Percentiles rank a stretch among this genome's conserved stretches.
phyloP scores from a whole-genome alignment of 2,888 invertebrate genomes.

The Myathropa florea region DNA sequence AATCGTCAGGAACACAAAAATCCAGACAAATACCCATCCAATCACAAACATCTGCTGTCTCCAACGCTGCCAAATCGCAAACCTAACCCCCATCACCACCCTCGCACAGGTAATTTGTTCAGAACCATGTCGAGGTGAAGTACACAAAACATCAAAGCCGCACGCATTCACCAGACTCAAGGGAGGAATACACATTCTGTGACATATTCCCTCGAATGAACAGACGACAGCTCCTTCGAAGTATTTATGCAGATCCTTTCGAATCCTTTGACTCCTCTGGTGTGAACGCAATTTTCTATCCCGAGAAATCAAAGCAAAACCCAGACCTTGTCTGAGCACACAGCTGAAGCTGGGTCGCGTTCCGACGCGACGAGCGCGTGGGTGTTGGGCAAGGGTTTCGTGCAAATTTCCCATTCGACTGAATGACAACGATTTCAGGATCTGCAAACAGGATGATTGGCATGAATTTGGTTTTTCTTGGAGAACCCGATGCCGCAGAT shows the following conservation, averaged over 20 bases:
- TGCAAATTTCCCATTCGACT: slow-evolving; percentile 27
- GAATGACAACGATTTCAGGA: slow-evolving; percentile 26
- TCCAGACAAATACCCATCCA: background rate
- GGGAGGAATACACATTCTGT: background rate
- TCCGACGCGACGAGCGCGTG: background rate
- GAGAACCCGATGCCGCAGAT: background rate
- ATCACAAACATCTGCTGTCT: background rate
- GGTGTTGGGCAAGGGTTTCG: background rate
- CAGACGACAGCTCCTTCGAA: background rate
- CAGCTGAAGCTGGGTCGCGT: background rate
- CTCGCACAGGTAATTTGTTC: background rate
- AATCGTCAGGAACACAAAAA: background rate
- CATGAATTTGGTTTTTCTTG: slow-evolving; percentile 5
- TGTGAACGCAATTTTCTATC: background rate
- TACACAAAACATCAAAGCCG: background rate
- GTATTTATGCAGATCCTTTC: background rate
- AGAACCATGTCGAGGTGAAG: background rate
- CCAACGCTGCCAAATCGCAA: background rate
- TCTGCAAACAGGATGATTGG: slow-evolving; percentile 49
- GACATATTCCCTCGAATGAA: background rate
- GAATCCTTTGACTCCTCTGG: slow-evolving; percentile 2
- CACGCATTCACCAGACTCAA: background rate
- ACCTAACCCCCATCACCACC: background rate
- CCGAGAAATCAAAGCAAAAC: background rate
- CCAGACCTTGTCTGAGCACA: background rate